These are phyloP conservation scores for Pagrus major DNA, from an alignment of 2,113 vertebrate genomes.

Conservation along the genomic window DNA sequence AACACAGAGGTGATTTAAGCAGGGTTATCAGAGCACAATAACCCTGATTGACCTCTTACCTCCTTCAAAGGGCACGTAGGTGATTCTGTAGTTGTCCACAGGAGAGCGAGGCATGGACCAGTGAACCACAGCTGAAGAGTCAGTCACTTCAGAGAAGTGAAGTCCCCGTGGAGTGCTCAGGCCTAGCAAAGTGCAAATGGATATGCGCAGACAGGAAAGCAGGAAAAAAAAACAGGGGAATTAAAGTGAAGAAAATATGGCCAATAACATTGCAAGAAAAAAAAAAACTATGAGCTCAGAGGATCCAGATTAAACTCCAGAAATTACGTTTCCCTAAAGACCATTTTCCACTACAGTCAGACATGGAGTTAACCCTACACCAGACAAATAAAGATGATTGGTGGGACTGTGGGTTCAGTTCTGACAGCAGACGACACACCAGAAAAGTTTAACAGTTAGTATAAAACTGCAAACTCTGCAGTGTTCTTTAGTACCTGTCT, in stretches of 20 bases:
- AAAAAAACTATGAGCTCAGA: not conserved
- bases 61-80: constrained; percentile 88
- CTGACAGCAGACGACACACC: not conserved
- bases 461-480: not conserved
- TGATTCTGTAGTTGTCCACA: constrained; percentile 89
- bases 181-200: constrained; percentile 73
- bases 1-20: no score
- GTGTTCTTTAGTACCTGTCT: constrained; percentile 88
- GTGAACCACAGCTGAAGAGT: constrained; percentile 88
- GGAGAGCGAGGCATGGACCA: constrained; percentile 86
- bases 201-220: constrained; percentile 19
- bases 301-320: constrained; percentile 1
- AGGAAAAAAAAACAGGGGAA: not conserved
- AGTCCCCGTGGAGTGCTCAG: constrained; percentile 90
- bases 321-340: constrained; percentile 1
- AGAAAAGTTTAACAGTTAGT: constrained; percentile 28
- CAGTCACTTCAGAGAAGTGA: constrained; percentile 91
- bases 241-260: not conserved
- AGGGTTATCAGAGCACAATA: not conserved
- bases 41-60: constrained; percentile 78
- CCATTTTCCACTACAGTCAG: constrained; percentile 14
- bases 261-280: not conserved
- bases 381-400: constrained; percentile 40
- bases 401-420: constrained; percentile 9
- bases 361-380: constrained; percentile 32